These are phyloP conservation scores for Drosophila guanche DNA, from an alignment of 1,140 invertebrate genomes.

Conservation along the genomic window DNA sequence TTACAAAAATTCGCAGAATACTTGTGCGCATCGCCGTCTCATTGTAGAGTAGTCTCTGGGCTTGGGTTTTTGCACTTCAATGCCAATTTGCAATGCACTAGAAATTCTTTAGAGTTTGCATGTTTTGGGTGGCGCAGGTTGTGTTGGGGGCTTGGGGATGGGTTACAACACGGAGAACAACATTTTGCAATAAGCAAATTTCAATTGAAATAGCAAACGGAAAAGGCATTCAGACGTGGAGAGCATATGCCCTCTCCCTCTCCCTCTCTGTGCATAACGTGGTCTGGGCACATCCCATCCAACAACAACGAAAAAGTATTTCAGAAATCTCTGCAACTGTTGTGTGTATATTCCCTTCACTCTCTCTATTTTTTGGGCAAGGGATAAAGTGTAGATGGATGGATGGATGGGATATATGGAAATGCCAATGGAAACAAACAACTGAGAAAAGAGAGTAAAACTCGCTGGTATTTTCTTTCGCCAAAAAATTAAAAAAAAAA, in stretches of 20 bases:
- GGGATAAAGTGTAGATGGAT: too few species aligned
- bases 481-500: too few species aligned
- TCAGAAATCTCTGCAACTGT: constrained; percentile 55
- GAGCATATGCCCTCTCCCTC: not conserved
- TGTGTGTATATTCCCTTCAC: constrained; percentile 14
- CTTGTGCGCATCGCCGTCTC: constrained; percentile 37
- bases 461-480: too few species aligned
- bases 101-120: constrained; percentile 56
- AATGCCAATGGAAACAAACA: too few species aligned
- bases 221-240: constrained; percentile 46
- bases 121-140: too few species aligned
- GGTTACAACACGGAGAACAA: constrained; percentile 26
- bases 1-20: constrained; percentile 70
- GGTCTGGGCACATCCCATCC: not conserved
- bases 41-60: constrained; percentile 26
- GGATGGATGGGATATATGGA: too few species aligned
- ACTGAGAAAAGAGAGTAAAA: too few species aligned
- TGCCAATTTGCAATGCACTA: constrained; percentile 25
- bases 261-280: constrained; percentile 14
- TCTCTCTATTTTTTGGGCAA: not conserved
- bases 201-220: constrained; percentile 72
- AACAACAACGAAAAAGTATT: constrained; percentile 54
- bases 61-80: constrained; percentile 35
- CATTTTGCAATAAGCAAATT: constrained; percentile 74
- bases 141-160: not conserved